These are phyloP conservation scores for Aptenodytes patagonicus DNA, from an alignment of 2,113 vertebrate species.

Conservation along the genomic window DNA sequence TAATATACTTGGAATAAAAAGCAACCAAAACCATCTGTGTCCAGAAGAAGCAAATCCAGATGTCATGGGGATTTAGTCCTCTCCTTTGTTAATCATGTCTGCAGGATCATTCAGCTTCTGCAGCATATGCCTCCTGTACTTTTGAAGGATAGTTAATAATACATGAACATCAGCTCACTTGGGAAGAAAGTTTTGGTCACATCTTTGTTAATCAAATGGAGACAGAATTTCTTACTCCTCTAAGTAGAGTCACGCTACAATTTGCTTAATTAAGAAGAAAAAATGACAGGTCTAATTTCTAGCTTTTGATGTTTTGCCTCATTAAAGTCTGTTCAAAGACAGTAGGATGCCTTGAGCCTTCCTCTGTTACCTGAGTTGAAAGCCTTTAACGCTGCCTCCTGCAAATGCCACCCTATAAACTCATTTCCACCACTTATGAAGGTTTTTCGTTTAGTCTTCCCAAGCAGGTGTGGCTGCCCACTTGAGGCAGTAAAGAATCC, in stretches of 20 bases:
- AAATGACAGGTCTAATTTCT: neutral
- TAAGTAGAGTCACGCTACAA: neutral
- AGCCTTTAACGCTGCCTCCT: neutral
- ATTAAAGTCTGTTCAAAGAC: neutral
- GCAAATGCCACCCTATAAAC: neutral
- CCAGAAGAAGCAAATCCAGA: slow-evolving; percentile 55
- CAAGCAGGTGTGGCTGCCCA: neutral
- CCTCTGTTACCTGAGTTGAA: neutral
- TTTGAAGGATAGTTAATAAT: neutral
- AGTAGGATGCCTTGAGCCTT: neutral
- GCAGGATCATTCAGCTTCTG: neutral
- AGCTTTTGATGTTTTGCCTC: neutral
- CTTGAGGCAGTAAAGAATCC: neutral
- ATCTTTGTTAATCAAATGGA: neutral
- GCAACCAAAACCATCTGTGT: slow-evolving; percentile 49
- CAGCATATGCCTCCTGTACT: neutral
- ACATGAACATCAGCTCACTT: neutral
- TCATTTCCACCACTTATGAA: neutral
- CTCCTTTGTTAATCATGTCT: slow-evolving; percentile 25
- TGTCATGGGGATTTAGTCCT: neutral
- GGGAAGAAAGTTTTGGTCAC: neutral
- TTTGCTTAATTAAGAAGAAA: neutral
- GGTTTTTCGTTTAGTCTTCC: neutral
- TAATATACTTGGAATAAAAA: slow-evolving; percentile 5
- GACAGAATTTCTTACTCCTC: neutral